A percentile compares a stretch with the other conserved stretches of the same genome.
These are phyloP conservation scores for Neotragus pygmaeus DNA, from an alignment of 2,113 vertebrate species.

Conservation along the genomic window DNA sequence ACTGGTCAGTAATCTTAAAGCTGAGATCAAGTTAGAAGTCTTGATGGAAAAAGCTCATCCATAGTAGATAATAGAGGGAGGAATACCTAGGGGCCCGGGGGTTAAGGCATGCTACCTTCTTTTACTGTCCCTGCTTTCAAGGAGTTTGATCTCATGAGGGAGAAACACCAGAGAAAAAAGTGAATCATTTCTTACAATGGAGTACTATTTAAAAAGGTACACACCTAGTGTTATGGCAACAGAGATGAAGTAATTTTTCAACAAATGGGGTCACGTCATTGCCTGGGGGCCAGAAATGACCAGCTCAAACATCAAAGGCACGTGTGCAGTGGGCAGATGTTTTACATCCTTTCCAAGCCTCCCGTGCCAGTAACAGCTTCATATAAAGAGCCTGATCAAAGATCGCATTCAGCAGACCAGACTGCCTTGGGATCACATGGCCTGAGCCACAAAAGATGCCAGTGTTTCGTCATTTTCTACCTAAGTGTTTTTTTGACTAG, in stretches of 20 bases:
- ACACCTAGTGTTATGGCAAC: neutral
- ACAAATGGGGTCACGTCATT: neutral
- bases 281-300: neutral
- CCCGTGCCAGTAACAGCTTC: neutral
- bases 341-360: neutral
- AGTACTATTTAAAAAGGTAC: neutral
- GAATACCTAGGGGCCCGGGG: neutral
- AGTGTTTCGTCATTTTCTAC: neutral
- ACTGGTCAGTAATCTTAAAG: neutral
- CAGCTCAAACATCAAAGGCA: neutral
- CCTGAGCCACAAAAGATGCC: neutral
- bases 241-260: neutral
- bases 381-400: neutral
- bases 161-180: neutral
- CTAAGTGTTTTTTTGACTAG: neutral
- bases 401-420: accelerated
- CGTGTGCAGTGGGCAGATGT: neutral
- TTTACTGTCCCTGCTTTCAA: neutral
- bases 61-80: neutral
- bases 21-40: neutral
- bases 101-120: neutral
- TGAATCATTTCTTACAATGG: neutral
- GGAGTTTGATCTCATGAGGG: neutral
- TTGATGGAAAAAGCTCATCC: neutral
- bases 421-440: neutral